Evolutionary conservation across 2,113 vertebrate species (phyloP).

Genomic region (Cynoglossus semilaevis): DNA sequence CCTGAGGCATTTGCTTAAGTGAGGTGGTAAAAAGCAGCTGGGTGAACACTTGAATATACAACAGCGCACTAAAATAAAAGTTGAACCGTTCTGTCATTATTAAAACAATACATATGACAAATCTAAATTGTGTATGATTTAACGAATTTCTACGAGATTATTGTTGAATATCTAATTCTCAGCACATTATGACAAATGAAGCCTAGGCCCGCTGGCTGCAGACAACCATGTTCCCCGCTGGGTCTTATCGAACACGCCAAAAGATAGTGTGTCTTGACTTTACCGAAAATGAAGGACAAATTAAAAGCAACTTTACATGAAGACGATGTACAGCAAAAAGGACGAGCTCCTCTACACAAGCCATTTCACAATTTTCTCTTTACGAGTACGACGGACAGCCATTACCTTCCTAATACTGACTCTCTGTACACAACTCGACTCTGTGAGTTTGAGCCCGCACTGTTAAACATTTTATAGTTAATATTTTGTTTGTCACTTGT

Average conservation of each 20-base stretch:
- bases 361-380: conserved; percentile 70
- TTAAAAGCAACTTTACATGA: not conserved
- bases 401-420: conserved; percentile 65
- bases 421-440: conserved; percentile 42
- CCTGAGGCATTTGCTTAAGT: conserved; percentile 9
- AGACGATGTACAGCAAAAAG: not conserved
- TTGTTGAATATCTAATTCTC: conserved; percentile 7
- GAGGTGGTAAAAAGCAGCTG: conserved; percentile 16
- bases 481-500: not conserved
- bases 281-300: not conserved
- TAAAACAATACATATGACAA: conserved; percentile 5
- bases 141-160: not conserved
- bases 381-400: conserved; percentile 71
- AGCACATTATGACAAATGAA: conserved; percentile 52
- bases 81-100: not conserved
- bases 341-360: conserved; percentile 39
- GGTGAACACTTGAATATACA: conserved; percentile 21
- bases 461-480: conserved; percentile 25
- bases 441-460: conserved; percentile 35
- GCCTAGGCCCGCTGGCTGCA: conserved; percentile 56
- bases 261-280: conserved; percentile 7
- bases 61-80: conserved; percentile 27
- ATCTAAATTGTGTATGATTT: conserved; percentile 16
- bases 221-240: conserved; percentile 37
- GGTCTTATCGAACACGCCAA: conserved; percentile 44